A percentile compares a stretch with the other conserved stretches of the same genome.
Conservation (phyloP, 2,113 vertebrate species). For the Corythaeola cristata region DNA sequence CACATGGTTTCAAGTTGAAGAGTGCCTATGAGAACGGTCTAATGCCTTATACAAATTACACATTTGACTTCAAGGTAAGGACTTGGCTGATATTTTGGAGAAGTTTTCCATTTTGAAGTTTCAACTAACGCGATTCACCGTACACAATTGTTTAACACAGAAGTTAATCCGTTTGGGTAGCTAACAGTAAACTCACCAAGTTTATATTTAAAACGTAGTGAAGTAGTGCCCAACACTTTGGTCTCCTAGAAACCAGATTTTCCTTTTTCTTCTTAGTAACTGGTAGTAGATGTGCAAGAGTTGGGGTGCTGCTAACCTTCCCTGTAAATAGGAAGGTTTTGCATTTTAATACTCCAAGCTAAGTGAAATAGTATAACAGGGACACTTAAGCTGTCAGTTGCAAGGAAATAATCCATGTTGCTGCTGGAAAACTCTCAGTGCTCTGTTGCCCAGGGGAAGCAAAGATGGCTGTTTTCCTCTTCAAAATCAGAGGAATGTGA, state of each 20-base stretch:
- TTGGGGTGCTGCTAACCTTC: neutral
- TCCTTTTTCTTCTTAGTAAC: neutral
- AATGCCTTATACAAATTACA: slow-evolving; percentile 99
- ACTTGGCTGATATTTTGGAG: neutral
- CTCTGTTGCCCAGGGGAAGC: neutral
- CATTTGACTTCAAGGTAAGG: slow-evolving; percentile 94
- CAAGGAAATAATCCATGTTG: neutral
- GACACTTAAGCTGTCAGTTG: neutral
- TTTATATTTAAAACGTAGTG: neutral
- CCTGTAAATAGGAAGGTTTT: neutral
- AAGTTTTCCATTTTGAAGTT: neutral
- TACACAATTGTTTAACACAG: neutral
- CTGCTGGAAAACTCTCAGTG: neutral
- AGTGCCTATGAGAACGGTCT: slow-evolving; percentile 96
- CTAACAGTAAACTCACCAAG: neutral
- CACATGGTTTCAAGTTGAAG: slow-evolving; percentile 97
- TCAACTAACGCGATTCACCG: neutral
- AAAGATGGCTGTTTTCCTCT: neutral
- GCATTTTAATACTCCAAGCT: neutral
- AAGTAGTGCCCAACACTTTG: neutral
- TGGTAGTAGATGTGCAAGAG: neutral
- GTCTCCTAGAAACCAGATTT: neutral
- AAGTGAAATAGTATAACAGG: neutral
- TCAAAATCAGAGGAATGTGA: neutral
- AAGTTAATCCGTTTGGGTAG: neutral